Conservation (phyloP, 2,888 invertebrate species). For the Rotaria socialis region DNA sequence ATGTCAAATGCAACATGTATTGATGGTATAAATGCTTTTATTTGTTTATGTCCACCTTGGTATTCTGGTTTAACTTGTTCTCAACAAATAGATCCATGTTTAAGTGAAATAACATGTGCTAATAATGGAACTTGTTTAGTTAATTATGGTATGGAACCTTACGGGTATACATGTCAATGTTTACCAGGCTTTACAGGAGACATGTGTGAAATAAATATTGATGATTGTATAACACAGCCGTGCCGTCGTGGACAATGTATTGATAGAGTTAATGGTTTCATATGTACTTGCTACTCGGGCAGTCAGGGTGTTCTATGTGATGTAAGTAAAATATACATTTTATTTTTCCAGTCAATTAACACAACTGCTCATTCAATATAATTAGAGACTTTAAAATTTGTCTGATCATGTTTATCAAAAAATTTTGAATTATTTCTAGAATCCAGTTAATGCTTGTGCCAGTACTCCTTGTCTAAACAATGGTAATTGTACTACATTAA, state of each 20-base stretch:
- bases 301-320: constrained; percentile 42
- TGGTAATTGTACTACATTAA: constrained; percentile 27
- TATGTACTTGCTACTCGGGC: constrained; percentile 42
- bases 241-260: constrained; percentile 42
- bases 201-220: constrained; percentile 41
- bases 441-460: constrained; percentile 34
- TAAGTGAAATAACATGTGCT: constrained; percentile 51
- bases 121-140: constrained; percentile 52
- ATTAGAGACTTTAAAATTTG: too few species aligned
- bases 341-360: too few species aligned
- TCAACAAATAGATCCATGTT: constrained; percentile 50
- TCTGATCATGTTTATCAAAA: too few species aligned
- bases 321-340: background rate
- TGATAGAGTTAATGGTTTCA: constrained; percentile 44
- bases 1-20: constrained; percentile 32
- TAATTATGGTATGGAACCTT: background rate
- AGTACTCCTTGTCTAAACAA: constrained; percentile 39
- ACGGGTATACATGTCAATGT: constrained; percentile 41
- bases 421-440: background rate
- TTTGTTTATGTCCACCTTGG: constrained; percentile 51
- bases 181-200: constrained; percentile 45
- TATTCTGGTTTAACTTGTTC: constrained; percentile 51
- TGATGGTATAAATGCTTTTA: background rate
- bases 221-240: constrained; percentile 41
- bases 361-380: too few species aligned